phyloP scores from a whole-genome alignment of 2,888 invertebrate genomes.

The Danaus chrysippus region DNA sequence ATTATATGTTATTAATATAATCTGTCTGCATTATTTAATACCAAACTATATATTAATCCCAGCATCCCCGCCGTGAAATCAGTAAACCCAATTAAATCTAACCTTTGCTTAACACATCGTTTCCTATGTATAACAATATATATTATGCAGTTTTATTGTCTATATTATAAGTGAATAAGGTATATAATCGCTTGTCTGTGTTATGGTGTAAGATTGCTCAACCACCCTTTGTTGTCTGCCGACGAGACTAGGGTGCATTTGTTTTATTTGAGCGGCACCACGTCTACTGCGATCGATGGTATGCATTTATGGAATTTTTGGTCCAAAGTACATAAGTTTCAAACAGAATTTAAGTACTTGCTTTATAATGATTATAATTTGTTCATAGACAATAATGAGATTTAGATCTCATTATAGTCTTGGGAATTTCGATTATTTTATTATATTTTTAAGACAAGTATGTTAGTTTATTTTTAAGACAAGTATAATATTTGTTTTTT shows the following conservation, averaged over 20 bases:
- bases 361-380: background rate
- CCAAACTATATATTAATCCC: constrained; percentile 17
- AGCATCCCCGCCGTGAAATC: constrained; percentile 59
- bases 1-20: too few species aligned
- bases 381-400: background rate
- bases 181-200: constrained; percentile 33
- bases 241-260: constrained; percentile 68
- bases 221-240: constrained; percentile 73
- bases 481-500: too few species aligned
- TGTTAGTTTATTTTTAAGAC: too few species aligned
- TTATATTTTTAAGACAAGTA: too few species aligned
- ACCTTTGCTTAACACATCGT: constrained; percentile 68
- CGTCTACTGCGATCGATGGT: constrained; percentile 43
- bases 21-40: constrained; percentile 7
- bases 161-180: constrained; percentile 33
- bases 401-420: too few species aligned
- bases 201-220: constrained; percentile 43
- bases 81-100: constrained; percentile 69
- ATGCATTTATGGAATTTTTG: constrained; percentile 42
- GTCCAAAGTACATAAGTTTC: constrained; percentile 27
- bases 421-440: too few species aligned
- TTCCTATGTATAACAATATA: constrained; percentile 46
- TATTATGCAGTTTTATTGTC: constrained; percentile 27
- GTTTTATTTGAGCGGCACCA: constrained; percentile 65
- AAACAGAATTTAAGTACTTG: background rate